Evolutionary conservation across 2,113 vertebrate genomes (phyloP).

Genomic region (Sisor rabdophorus): DNA sequence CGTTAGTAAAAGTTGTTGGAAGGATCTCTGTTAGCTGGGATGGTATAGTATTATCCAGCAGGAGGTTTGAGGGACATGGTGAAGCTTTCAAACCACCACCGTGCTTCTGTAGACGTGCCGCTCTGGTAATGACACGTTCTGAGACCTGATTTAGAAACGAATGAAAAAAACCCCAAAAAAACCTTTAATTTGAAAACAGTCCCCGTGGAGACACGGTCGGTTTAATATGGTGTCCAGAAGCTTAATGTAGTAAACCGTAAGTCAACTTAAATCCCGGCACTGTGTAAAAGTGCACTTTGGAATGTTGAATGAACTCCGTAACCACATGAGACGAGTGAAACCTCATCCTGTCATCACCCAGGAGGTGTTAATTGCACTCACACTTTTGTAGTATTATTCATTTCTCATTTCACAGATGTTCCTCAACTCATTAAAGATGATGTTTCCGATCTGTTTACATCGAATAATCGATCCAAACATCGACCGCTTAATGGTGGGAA

Average conservation of each 20-base stretch:
- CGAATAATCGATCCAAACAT: conserved; percentile 21
- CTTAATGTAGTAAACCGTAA: not conserved
- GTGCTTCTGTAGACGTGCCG: conserved; percentile 28
- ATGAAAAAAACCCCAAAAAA: not conserved
- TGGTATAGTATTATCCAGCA: not conserved
- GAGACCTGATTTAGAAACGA: conserved; percentile 32
- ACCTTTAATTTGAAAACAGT: conserved; percentile 11
- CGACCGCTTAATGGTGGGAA: conserved; percentile 28
- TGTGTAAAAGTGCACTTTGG: too few species aligned
- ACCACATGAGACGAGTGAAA: not conserved
- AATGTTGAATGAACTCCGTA: not conserved
- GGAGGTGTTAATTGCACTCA: not conserved
- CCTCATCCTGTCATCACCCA: not conserved
- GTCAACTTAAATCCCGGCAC: not conserved
- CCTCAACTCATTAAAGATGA: conserved; percentile 22
- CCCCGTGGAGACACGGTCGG: not conserved
- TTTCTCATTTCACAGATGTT: not conserved
- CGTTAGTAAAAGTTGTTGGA: too few species aligned
- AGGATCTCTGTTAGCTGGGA: too few species aligned
- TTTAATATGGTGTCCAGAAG: not conserved
- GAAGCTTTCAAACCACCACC: conserved; percentile 18
- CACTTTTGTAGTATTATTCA: too few species aligned
- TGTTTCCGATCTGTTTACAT: conserved; percentile 2
- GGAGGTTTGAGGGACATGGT: not conserved
- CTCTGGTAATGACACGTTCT: conserved; percentile 36